Conservation (phyloP, 2,888 invertebrate species). For the Drosophila quinaria region DNA sequence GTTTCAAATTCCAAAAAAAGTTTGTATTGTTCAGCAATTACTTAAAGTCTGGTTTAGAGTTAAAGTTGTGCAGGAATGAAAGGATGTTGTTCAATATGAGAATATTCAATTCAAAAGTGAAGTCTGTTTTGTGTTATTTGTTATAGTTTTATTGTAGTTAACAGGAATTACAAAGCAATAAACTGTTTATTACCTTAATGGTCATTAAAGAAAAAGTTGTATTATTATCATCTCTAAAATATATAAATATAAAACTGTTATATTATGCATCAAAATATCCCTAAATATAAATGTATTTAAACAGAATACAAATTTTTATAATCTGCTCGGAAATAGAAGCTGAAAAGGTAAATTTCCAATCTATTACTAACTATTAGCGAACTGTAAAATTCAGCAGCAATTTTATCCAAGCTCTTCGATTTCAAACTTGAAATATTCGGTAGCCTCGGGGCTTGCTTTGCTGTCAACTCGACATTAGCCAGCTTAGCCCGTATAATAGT, state of each 20-base stretch:
- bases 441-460: slow-evolving; percentile 17
- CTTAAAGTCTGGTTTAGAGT: not conserved
- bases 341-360: too few species aligned
- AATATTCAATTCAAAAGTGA: not conserved
- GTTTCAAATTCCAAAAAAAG: not conserved
- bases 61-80: not conserved
- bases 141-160: too few species aligned
- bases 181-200: too few species aligned
- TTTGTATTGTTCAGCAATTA: not conserved
- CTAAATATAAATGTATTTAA: too few species aligned
- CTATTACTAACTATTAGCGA: too few species aligned
- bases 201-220: too few species aligned
- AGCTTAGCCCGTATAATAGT: slow-evolving; percentile 41
- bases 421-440: not conserved
- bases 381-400: not conserved
- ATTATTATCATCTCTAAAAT: too few species aligned
- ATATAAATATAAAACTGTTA: too few species aligned
- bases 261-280: too few species aligned
- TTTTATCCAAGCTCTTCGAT: slow-evolving; percentile 11
- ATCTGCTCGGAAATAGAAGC: too few species aligned
- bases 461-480: not conserved
- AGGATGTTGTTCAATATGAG: not conserved
- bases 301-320: too few species aligned
- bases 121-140: not conserved
- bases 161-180: too few species aligned